Conservation (phyloP, 2,113 vertebrate species). For the Rhynchopsitta pachyrhyncha region DNA sequence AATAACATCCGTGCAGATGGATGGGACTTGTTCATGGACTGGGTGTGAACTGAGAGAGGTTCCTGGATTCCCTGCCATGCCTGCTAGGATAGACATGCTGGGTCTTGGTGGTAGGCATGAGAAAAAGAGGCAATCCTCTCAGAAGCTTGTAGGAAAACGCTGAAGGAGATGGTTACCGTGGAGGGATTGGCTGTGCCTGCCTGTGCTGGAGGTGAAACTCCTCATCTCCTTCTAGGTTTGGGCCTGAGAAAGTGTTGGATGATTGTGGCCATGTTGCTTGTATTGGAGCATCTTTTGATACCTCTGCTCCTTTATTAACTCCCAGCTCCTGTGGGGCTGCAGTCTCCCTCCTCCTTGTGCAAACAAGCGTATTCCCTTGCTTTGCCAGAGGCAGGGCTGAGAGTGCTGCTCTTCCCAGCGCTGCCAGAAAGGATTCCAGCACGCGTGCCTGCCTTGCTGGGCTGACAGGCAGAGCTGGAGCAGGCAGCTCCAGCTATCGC, state of each 20-base stretch:
- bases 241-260: neutral
- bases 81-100: neutral
- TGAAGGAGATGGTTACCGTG: neutral
- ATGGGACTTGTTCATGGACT: neutral
- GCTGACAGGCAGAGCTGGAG: conserved; percentile 24
- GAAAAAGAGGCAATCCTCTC: neutral
- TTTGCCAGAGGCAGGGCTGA: neutral
- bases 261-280: neutral
- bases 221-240: neutral
- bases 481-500: neutral
- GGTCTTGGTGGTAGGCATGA: neutral
- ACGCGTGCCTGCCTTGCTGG: neutral
- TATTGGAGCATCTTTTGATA: neutral
- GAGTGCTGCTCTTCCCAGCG: neutral
- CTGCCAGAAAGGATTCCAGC: conserved; percentile 29
- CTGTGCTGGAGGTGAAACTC: neutral
- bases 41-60: neutral
- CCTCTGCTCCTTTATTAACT: neutral
- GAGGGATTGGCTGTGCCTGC: neutral
- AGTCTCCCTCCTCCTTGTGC: neutral
- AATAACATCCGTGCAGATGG: neutral
- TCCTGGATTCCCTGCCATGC: conserved; percentile 17
- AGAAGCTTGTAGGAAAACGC: neutral
- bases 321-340: neutral
- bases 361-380: neutral